Evolutionary conservation across 2,888 invertebrate species (phyloP), one percentile per base, ranked within the genome.

Genomic region (Tipula unca): DNA sequence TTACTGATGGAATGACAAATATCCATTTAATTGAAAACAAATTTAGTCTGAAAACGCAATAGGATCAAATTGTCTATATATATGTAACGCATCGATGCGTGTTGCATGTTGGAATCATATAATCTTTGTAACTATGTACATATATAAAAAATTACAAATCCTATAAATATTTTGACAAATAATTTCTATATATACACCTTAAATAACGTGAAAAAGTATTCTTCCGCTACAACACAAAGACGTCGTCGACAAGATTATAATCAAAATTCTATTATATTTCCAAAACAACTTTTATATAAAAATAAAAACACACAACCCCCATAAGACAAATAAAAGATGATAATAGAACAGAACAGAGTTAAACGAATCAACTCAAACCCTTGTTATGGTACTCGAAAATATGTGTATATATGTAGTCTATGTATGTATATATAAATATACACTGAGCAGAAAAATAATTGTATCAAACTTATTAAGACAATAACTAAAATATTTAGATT

Each of bases 321-420:
- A 69, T 25, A 69, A 69, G 69, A 69, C 69, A 25, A 69, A 69
- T 69, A 69, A 69, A 69, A 69, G 20, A 69, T 25, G 69, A 69
- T 69, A 25, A 69, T 69, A 69, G 69, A 25, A 13, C 25, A 25
- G 69, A 25, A 69, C 69, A 20, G 25, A 69, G 69, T 69, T 69
- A 69, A 69, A 69, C 25, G 69, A 69, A 69, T 69, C 69, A 69
- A 69, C 69, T 69, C 69, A 69, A 69, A 69, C 69, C 69, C 69
- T 69, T 69, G 2, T 3, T 6, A 6, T 32, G 6, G 3, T 32
- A 32, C 1, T 32, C 32, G 32, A 32, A 32, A 32, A 32, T 32
- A 32, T 32, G 32, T 32, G 32, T 6, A 32, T 4, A 6, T 6
- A 32, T 6, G 32, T 6, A 32, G 6, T 32, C 32, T n/a, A n/a